A percentile compares a stretch with the other conserved stretches of the same genome.
phyloP scores from a whole-genome alignment of 2,113 vertebrate genomes.

The Odocoileus virginianus region DNA sequence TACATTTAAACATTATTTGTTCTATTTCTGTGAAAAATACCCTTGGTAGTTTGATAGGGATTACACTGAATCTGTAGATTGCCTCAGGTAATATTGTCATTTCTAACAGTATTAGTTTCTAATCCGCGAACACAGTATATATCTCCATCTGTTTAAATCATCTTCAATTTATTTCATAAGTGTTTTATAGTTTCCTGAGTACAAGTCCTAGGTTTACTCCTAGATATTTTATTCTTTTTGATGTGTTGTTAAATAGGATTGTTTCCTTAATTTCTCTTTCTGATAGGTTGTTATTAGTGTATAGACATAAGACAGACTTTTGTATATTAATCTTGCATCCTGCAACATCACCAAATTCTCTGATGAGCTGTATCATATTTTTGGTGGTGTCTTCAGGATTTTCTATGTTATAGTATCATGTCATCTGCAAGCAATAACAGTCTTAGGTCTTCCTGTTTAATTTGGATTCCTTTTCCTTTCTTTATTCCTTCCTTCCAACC shows the following conservation, averaged over 20 bases:
- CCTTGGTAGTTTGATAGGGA: background rate
- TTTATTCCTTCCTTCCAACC: background rate
- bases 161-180: background rate
- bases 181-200: background rate
- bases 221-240: background rate
- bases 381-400: background rate
- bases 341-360: background rate
- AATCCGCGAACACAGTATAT: background rate
- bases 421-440: background rate
- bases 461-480: background rate
- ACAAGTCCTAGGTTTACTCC: background rate
- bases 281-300: background rate
- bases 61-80: background rate
- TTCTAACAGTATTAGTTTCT: background rate
- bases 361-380: background rate
- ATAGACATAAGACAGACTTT: background rate
- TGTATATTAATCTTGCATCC: background rate
- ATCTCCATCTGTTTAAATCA: background rate
- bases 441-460: background rate
- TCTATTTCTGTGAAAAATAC: background rate
- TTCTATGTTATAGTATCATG: background rate
- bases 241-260: background rate
- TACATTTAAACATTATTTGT: background rate
- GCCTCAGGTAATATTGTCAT: background rate
- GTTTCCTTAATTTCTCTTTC: background rate